Percentiles rank a stretch among this genome's conserved stretches.
phyloP scores from a whole-genome alignment of 2,888 invertebrate species.

The Chrysolina oricalcia region DNA sequence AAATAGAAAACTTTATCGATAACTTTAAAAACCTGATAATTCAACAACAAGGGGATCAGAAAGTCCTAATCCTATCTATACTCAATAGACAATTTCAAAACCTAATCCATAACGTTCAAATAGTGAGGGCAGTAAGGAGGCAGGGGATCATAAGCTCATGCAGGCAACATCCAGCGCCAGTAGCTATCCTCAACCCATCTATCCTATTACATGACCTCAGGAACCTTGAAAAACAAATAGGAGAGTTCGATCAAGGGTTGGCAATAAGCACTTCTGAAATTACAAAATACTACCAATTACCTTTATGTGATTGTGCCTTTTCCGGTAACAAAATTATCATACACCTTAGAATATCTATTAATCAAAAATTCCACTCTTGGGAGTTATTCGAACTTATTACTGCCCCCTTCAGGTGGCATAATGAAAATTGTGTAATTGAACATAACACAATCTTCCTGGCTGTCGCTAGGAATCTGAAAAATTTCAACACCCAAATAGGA shows the following conservation, averaged over 20 bases:
- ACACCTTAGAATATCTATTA: neutral
- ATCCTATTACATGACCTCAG: too few relatives aligned
- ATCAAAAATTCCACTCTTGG: neutral
- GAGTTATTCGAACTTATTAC: neutral
- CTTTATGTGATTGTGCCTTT: neutral
- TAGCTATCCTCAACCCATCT: too few relatives aligned
- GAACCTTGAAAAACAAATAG: too few relatives aligned
- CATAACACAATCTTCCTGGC: neutral
- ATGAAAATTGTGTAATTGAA: neutral
- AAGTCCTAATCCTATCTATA: neutral
- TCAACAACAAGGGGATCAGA: neutral
- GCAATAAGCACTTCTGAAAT: too few relatives aligned
- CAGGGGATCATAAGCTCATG: constrained; percentile 11
- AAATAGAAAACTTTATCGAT: neutral
- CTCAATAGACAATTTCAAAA: neutral
- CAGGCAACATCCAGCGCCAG: neutral
- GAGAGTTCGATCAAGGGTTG: too few relatives aligned
- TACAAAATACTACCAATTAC: neutral
- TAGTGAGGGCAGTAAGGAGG: neutral
- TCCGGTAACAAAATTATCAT: neutral
- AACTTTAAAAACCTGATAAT: neutral
- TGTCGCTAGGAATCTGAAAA: neutral
- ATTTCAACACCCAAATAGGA: neutral
- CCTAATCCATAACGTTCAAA: neutral
- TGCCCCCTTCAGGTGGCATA: neutral